Conservation (phyloP, 1,140 invertebrate species). For the Drosophila cardini region DNA sequence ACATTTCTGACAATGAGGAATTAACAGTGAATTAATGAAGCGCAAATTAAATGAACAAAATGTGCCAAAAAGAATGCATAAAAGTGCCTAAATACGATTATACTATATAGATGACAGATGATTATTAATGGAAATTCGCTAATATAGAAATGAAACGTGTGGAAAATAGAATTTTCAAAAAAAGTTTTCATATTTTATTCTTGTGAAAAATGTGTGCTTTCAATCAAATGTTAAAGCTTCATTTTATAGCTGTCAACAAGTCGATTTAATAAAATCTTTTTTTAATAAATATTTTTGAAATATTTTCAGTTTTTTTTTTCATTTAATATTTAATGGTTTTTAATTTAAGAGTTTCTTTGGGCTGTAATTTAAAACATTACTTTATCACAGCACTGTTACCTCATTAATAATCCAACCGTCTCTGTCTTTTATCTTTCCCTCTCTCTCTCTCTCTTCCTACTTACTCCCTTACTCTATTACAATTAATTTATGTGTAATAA, state of each 20-base stretch:
- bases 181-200: no score
- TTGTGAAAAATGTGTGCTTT: no score
- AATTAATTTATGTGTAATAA: constrained; percentile 25
- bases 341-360: background rate
- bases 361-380: constrained; percentile 8
- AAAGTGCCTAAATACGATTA: background rate
- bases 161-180: no score
- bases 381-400: constrained; percentile 2
- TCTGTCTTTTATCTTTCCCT: background rate
- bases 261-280: background rate
- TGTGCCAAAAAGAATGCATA: background rate
- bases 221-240: no score
- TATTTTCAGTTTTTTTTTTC: background rate
- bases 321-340: background rate
- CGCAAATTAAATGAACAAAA: background rate
- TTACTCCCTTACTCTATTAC: background rate
- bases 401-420: constrained; percentile 18
- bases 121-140: background rate
- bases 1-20: constrained; percentile 1
- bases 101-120: background rate
- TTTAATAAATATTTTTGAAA: background rate
- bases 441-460: background rate
- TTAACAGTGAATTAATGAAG: background rate
- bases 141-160: no score
- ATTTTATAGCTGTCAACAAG: background rate